Evolutionary conservation across 2,113 vertebrate species (phyloP).

Genomic region (Calidris pugnax): DNA sequence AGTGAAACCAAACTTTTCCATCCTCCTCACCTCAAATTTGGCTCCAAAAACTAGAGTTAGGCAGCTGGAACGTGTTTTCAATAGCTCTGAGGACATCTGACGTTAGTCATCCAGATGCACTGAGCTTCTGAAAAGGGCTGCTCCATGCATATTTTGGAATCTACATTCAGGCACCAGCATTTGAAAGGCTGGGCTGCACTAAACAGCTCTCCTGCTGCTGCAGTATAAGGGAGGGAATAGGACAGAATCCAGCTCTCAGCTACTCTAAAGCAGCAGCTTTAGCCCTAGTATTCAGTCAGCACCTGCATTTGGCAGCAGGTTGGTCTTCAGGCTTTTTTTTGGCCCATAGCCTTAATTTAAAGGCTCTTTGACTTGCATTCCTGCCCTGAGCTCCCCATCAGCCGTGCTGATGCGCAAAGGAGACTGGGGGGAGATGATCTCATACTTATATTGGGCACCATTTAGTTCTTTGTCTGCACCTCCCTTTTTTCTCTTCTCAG

Average conservation of each 20-base stretch:
- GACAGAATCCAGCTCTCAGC: neutral
- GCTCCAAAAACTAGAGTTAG: neutral
- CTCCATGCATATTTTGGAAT: neutral
- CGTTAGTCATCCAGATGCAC: neutral
- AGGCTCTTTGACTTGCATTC: neutral
- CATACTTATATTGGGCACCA: neutral
- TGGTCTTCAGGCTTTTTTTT: neutral
- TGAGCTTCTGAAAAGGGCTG: neutral
- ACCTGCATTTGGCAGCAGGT: neutral
- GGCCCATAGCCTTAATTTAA: neutral
- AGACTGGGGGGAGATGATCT: neutral
- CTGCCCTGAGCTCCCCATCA: neutral
- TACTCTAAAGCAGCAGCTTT: neutral
- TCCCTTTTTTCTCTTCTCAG: neutral
- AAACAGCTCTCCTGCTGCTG: neutral
- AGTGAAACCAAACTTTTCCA: constrained; percentile 16
- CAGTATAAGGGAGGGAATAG: neutral
- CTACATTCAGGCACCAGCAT: neutral
- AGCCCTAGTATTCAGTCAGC: neutral
- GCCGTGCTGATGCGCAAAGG: neutral
- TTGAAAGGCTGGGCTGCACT: neutral
- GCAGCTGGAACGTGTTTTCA: neutral
- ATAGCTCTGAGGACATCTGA: neutral
- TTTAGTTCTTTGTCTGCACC: neutral
- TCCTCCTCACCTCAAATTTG: constrained; percentile 6